Percentiles rank a stretch among this genome's conserved stretches.
Evolutionary conservation across 2,888 invertebrate species (phyloP).

Genomic region (Rambutsinella grinnellia): DNA sequence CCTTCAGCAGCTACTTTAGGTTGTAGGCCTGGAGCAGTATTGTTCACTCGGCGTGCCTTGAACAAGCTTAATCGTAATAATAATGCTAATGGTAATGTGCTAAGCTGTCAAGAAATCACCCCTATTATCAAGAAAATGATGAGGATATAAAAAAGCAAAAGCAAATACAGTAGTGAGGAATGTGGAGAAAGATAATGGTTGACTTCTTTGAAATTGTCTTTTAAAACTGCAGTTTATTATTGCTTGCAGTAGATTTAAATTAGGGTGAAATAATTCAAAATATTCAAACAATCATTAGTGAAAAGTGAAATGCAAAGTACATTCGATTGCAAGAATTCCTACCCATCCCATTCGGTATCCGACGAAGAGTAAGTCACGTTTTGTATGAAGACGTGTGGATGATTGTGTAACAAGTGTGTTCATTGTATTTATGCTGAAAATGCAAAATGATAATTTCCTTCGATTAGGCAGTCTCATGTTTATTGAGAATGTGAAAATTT

Average conservation of each 20-base stretch:
- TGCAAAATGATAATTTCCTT: too few relatives aligned
- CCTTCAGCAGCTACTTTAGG: not conserved
- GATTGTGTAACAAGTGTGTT: slow-evolving; percentile 18
- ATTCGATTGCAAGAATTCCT: too few relatives aligned
- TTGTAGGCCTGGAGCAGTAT: slow-evolving; percentile 1
- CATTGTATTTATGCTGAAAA: not conserved
- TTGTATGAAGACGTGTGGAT: slow-evolving; percentile 11
- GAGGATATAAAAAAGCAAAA: slow-evolving; percentile 28
- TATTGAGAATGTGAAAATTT: too few relatives aligned
- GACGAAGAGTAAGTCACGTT: slow-evolving; percentile 38
- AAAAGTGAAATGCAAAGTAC: too few relatives aligned
- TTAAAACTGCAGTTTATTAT: too few relatives aligned
- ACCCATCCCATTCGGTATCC: too few relatives aligned
- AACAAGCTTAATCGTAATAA: slow-evolving; percentile 17
- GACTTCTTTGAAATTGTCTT: too few relatives aligned
- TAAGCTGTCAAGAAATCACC: slow-evolving; percentile 48
- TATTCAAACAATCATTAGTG: too few relatives aligned
- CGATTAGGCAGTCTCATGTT: too few relatives aligned
- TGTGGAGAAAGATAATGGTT: too few relatives aligned
- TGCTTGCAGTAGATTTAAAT: too few relatives aligned
- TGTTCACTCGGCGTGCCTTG: not conserved
- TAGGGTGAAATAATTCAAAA: too few relatives aligned
- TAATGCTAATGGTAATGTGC: slow-evolving; percentile 45
- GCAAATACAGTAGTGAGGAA: slow-evolving; percentile 50
- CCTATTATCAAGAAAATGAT: slow-evolving; percentile 48